Evolutionary conservation across 2,888 invertebrate genomes (phyloP).

Genomic region (Acronicta leporina): DNA sequence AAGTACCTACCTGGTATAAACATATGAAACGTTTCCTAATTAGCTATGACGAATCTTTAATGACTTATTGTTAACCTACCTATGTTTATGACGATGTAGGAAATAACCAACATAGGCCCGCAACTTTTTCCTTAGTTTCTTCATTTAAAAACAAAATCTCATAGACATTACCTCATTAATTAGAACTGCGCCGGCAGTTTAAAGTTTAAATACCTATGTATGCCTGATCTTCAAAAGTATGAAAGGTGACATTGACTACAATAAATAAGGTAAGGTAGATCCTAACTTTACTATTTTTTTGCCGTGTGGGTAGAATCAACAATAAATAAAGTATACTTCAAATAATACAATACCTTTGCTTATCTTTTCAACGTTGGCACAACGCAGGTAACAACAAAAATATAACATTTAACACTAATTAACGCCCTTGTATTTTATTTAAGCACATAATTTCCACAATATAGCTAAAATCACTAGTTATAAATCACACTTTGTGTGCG

Average conservation of each 20-base stretch:
- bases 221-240: neutral
- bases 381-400: slow-evolving; percentile 10
- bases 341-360: slow-evolving; percentile 31
- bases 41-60: slow-evolving; percentile 30
- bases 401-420: slow-evolving; percentile 18
- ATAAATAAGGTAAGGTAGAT: slow-evolving; percentile 15
- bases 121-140: no score
- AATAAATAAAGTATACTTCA: neutral
- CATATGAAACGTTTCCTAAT: neutral
- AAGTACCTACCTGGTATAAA: no score
- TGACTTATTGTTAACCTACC: slow-evolving; percentile 14
- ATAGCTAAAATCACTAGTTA: neutral
- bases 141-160: no score
- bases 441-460: neutral
- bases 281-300: slow-evolving; percentile 9
- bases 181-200: no score
- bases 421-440: slow-evolving; percentile 10
- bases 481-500: neutral
- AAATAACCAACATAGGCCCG: no score
- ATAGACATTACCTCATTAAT: neutral
- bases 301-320: slow-evolving; percentile 23
- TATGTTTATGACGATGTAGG: slow-evolving; percentile 12
- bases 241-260: slow-evolving; percentile 37
- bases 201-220: no score
- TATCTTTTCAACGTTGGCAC: slow-evolving; percentile 14